Percentiles rank a stretch among this genome's conserved stretches.
These are phyloP conservation scores for Cyprinodon diabolis DNA, from an alignment of 2,797 vertebrate genomes.

Conservation along the genomic window DNA sequence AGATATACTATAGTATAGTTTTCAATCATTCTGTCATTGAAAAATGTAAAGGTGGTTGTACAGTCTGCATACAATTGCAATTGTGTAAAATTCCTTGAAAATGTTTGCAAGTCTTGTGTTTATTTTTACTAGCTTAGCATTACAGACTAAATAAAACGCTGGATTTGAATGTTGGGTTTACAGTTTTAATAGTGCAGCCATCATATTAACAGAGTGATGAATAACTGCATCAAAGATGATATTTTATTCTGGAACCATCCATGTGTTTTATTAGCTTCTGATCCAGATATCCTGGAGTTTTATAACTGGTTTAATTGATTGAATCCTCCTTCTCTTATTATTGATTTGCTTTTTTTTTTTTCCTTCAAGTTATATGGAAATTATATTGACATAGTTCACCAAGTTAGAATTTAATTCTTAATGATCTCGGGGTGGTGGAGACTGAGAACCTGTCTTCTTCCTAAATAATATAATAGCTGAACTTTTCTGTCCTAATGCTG, in stretches of 20 bases:
- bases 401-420: background rate
- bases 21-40: slow-evolving; percentile 7
- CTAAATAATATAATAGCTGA: background rate
- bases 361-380: background rate
- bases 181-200: background rate
- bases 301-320: background rate
- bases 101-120: background rate
- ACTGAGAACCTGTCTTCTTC: background rate
- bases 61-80: slow-evolving; percentile 6
- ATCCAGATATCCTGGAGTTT: background rate
- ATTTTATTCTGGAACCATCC: background rate
- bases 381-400: background rate
- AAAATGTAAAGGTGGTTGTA: background rate
- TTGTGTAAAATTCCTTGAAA: background rate
- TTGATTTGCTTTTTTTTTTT: background rate
- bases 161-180: background rate
- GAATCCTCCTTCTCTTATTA: background rate
- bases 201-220: too few species aligned
- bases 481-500: background rate
- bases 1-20: slow-evolving; percentile 14
- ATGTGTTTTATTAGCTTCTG: background rate
- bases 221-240: too few species aligned
- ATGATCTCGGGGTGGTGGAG: background rate
- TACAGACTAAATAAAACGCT: too few species aligned
- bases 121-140: background rate